Evolutionary conservation across 2,797 vertebrate species (phyloP), one percentile per base, ranked within the genome.

Genomic region (Aldrovandia affinis): DNA sequence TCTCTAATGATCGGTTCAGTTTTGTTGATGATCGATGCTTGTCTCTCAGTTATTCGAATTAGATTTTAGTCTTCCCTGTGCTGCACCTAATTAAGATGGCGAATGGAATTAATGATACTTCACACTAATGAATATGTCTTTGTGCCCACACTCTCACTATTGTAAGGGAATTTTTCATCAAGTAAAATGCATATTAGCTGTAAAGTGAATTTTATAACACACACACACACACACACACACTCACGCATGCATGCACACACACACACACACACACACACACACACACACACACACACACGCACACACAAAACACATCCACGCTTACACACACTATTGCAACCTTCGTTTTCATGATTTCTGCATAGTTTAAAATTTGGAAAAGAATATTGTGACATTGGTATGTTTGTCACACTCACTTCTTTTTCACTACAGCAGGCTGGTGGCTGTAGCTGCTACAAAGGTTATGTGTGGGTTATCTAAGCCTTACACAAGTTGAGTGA

Each of bases 71-170:
- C 91, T 90, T 88, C 86, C 92, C 88, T 89, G 81, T 88, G 90
- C 91, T 91, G 89, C 91, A 92, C 94, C 92, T 89, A 95, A 93
- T 94, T 94, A 94, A 89, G 88, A 87, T 89, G 88, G 90, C 90
- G 91, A 93, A 94, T 91, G 92, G 91, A 94, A 94, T 94, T 92
- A 95, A 94, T 91, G 85, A 87, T 90, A 94, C 92, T 94, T 94
- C 92, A 90, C 90, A 91, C 93, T 92, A 93, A 94, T 93, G 92
- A 93, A 94, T 92, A 92, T 92, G 91, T 92, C 90, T 94, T 91
- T 94, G 91, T 92, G 92, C 89, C 88, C 85, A 44, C 88, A 86
- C 88, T 88, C 59, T 57, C 88, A 82, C 87, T 88, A 90, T 92
- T 90, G 88, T 91, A 83, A 85, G 3, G 47, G 85, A 50, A 89